These are phyloP conservation scores for Phymanthus crucifer DNA, from an alignment of 92 coral and sea anemone species.

Conservation along the genomic window DNA sequence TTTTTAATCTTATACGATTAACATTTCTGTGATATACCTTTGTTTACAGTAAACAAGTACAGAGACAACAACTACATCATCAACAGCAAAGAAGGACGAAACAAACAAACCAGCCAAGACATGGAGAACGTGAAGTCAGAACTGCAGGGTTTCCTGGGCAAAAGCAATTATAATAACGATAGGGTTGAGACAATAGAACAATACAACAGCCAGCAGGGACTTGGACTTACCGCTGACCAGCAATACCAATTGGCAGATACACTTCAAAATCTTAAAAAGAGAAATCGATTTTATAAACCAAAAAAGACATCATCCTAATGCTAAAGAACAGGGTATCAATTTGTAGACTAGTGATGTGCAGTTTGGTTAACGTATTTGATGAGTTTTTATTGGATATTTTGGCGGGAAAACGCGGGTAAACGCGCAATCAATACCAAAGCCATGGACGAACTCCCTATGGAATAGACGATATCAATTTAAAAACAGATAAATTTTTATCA, in stretches of 20 bases:
- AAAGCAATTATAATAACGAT: not conserved
- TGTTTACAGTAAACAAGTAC: not conserved
- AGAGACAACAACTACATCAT: not conserved
- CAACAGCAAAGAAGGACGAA: constrained; percentile 2
- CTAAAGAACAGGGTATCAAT: not conserved
- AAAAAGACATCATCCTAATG: not conserved
- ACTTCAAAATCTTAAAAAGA: constrained; percentile 18
- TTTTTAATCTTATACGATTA: no score
- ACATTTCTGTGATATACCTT: no score
- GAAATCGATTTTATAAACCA: constrained; percentile 29
- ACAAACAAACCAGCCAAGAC: constrained; percentile 10
- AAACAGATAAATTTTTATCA: no score
- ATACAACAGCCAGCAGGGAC: not conserved
- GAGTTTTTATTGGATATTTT: no score
- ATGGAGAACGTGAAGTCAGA: constrained; percentile 13
- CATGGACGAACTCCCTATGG: no score
- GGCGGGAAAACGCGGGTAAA: no score
- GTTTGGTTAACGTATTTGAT: no score
- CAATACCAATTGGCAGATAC: constrained; percentile 9
- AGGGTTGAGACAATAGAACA: constrained; percentile 9
- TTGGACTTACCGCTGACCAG: not conserved
- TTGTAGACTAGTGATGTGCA: not conserved
- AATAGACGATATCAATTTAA: no score
- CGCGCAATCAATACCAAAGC: no score
- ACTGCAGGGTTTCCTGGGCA: constrained; percentile 1